phyloP scores from a whole-genome alignment of 2,113 vertebrate species.

The Elachura formosa region DNA sequence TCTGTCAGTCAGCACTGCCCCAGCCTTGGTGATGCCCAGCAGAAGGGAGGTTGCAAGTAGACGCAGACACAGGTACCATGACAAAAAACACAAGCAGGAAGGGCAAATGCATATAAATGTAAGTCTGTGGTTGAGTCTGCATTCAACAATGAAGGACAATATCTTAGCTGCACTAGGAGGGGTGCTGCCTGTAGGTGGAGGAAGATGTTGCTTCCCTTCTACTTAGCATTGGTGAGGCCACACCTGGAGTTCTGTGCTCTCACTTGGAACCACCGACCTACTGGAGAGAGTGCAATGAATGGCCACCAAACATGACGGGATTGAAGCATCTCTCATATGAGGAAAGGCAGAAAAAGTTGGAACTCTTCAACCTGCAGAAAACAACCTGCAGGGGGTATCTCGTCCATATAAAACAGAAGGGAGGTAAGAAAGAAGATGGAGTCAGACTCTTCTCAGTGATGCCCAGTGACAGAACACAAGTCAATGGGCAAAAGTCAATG shows the following conservation, averaged over 20 bases:
- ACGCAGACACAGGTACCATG: not conserved
- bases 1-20: not conserved
- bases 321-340: not conserved
- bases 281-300: not conserved
- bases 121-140: not conserved
- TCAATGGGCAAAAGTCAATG: not conserved
- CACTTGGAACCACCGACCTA: not conserved
- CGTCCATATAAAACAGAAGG: not conserved
- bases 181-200: not conserved
- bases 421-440: not conserved
- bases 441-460: not conserved
- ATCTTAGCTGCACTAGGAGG: not conserved
- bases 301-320: not conserved
- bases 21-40: accelerated
- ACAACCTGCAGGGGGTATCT: not conserved
- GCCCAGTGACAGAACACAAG: not conserved
- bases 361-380: not conserved
- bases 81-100: not conserved
- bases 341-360: not conserved
- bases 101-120: not conserved
- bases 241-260: not conserved
- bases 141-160: not conserved
- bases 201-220: not conserved
- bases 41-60: not conserved
- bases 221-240: not conserved